phyloP scores from a whole-genome alignment of 2,888 invertebrate species.

The Drosophila acutilabella region DNA sequence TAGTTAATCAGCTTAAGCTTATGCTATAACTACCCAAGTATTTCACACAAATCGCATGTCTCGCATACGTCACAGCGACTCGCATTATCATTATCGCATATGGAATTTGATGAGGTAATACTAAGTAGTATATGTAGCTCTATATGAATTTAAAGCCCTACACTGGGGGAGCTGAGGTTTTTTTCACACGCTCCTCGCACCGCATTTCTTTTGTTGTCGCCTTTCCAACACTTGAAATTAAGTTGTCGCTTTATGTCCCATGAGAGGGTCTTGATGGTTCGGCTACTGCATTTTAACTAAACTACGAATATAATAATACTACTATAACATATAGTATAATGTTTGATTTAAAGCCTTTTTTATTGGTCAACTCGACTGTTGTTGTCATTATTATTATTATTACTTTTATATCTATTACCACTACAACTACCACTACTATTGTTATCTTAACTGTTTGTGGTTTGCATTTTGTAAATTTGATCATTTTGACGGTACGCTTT shows the following conservation, averaged over 20 bases:
- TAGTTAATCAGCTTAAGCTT: conserved; percentile 41
- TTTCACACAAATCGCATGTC: conserved; percentile 50
- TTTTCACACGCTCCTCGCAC: conserved; percentile 53
- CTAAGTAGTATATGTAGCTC: not conserved
- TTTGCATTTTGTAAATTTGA: conserved; percentile 46
- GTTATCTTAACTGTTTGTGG: conserved; percentile 28
- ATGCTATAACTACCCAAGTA: conserved; percentile 29
- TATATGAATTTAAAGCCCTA: not conserved
- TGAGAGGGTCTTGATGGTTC: conserved; percentile 5
- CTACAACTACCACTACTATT: not conserved
- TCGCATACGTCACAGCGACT: conserved; percentile 54
- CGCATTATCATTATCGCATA: conserved; percentile 62
- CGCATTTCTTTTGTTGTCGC: conserved; percentile 37
- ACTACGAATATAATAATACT: too few species aligned
- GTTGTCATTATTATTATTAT: conserved; percentile 9
- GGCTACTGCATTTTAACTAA: not conserved
- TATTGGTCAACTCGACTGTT: conserved; percentile 46
- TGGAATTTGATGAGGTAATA: conserved; percentile 60
- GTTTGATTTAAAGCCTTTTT: conserved; percentile 51
- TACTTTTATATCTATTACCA: not conserved
- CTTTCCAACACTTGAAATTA: conserved; percentile 37
- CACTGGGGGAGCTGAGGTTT: not conserved
- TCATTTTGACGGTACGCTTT: conserved; percentile 32
- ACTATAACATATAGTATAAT: not conserved
- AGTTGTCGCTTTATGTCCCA: conserved; percentile 30